Evolutionary conservation across 1,140 invertebrate species (phyloP), one percentile per base, ranked within the genome.

Genomic region (Pachyrhynchus sulphureomaculatus): DNA sequence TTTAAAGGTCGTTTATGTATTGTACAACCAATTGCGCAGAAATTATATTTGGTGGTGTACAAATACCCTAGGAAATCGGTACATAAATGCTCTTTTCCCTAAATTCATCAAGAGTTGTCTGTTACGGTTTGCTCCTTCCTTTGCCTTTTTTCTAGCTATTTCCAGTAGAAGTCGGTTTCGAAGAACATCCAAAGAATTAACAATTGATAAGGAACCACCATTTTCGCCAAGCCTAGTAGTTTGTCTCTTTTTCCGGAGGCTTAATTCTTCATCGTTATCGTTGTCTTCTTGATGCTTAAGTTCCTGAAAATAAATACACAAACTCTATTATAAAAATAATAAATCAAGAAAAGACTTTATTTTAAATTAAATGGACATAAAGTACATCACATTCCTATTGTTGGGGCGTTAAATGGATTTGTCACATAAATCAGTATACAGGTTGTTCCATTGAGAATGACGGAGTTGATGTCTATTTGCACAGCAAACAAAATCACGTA

Each of bases 161-260:
- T 90, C 88, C 48, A 90, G 75, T 32, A 89, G 75, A 54, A 91
- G 79, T 66, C 88, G 79, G 73, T 89, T 86, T 47, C 88, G 83
- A 2, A 91, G 80, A 26, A 90, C 87, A 74, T 90, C 88, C 80
- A 90, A 80, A 6, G 88, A 87, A 77, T 88, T 88, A 67, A 87
- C 87, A 73, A 91, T 89, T 39, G 88, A 90, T 34, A 91, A 79
- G 36, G 87, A 89, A 23, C 85, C 86, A 0, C 77, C 78, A 23
- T 71, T 72, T 18, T 72, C 65, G 12, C 64, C 65, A 13, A 68
- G 62, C 36, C 66, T 54, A 18, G 67, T 68, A 26, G 67, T 66
- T 51, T 73, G 62, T 68, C 74, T 74, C 34, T 57, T 72, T 39
- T 67, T 62, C 12, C 57, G n/a, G 12, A 37, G 13, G n/a, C n/a